These are phyloP conservation scores for Orthonevra nobilis DNA, from an alignment of 2,888 invertebrate species.

Conservation along the genomic window DNA sequence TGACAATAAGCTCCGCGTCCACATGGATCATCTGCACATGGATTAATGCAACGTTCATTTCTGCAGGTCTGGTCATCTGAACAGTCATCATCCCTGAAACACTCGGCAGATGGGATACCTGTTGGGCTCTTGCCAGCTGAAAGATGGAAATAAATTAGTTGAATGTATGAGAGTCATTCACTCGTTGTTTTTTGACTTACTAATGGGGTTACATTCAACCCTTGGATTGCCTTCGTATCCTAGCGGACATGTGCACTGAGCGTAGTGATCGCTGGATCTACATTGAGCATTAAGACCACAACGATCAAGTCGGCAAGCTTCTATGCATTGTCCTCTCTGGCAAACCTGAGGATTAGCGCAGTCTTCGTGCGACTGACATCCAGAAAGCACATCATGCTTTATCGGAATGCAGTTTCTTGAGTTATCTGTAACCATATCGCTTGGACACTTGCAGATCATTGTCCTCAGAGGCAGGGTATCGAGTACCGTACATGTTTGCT, in stretches of 20 bases:
- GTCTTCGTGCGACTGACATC: constrained; percentile 88
- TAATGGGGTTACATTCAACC: constrained; percentile 85
- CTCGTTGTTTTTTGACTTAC: constrained; percentile 79
- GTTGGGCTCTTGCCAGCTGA: constrained; percentile 75
- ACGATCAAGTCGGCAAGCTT: constrained; percentile 88
- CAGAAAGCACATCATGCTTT: constrained; percentile 81
- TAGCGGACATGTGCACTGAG: constrained; percentile 88
- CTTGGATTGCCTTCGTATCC: constrained; percentile 90
- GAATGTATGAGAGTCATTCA: too few relatives aligned
- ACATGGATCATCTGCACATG: constrained; percentile 87
- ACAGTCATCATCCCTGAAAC: constrained; percentile 90
- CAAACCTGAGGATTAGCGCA: constrained; percentile 89
- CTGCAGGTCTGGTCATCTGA: constrained; percentile 87
- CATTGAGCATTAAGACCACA: constrained; percentile 93
- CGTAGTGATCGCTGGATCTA: constrained; percentile 87
- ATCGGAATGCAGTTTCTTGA: constrained; percentile 86
- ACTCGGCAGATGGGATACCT: constrained; percentile 83
- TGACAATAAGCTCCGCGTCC: constrained; percentile 91
- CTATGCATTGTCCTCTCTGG: constrained; percentile 87
- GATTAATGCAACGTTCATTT: constrained; percentile 89
- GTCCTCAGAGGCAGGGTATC: constrained; percentile 90
- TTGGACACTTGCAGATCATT: constrained; percentile 92
- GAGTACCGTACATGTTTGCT: constrained; percentile 89
- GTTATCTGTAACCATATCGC: constrained; percentile 88
- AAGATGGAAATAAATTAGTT: neutral